These are phyloP conservation scores for Noctua janthina DNA, from an alignment of 2,888 invertebrate genomes.

Conservation along the genomic window DNA sequence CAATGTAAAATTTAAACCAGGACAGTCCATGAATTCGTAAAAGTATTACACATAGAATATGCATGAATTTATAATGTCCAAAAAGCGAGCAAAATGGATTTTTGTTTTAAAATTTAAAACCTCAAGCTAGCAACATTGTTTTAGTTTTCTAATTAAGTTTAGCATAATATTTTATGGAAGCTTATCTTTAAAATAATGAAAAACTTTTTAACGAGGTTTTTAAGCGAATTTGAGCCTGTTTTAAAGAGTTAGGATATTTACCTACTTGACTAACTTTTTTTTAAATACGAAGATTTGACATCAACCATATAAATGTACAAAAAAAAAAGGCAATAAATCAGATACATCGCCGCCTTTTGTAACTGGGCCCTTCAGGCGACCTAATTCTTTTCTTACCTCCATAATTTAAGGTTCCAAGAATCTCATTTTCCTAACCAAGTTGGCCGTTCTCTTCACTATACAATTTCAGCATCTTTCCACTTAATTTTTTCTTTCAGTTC, in stretches of 20 bases:
- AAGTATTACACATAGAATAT: conserved; percentile 49
- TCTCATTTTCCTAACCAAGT: not conserved
- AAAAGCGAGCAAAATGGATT: conserved; percentile 40
- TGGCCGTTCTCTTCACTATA: not conserved
- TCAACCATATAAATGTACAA: not conserved
- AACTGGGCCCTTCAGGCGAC: not conserved
- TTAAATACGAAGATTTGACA: not conserved
- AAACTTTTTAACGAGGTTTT: not conserved
- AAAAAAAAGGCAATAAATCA: too few species aligned
- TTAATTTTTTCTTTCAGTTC: conserved; percentile 22
- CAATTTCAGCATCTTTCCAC: conserved; percentile 5
- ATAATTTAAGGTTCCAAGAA: not conserved
- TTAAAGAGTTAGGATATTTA: not conserved
- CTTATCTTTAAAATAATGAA: conserved; percentile 21
- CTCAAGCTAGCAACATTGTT: conserved; percentile 27
- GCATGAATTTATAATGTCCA: conserved; percentile 47
- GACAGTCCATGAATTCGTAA: conserved; percentile 39
- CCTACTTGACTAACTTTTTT: not conserved
- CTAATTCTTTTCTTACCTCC: not conserved
- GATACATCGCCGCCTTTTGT: not conserved
- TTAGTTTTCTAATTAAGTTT: conserved; percentile 50
- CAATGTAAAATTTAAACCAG: conserved; percentile 40
- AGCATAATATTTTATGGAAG: conserved; percentile 26
- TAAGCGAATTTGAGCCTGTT: not conserved
- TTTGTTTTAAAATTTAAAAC: conserved; percentile 24